Base-by-base conservation (phyloP, 2,797 vertebrate species). In the Pelodytes ibericus region DNA sequence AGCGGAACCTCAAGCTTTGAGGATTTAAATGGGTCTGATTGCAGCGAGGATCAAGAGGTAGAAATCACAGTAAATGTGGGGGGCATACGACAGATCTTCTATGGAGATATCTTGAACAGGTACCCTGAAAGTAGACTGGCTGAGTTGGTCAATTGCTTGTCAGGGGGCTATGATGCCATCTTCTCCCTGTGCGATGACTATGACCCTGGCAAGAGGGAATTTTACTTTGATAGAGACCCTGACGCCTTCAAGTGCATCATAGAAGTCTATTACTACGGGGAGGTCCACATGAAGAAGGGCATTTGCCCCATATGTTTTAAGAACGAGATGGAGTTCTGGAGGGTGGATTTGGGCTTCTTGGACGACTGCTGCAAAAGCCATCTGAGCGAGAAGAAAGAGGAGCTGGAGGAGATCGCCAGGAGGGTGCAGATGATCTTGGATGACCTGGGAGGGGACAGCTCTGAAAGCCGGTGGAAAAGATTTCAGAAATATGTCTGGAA, bases 281-380 rank as follows among this genome's bases (percentile, higher is more conserved):
- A 99, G 83, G 93, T 99, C 59, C 97, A 99, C 84, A 98, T 99
- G 89, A 97, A 96, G 84, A 92, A 91, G 76, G 97, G 97, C 7
- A 95, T 99, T 71, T 99, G 97, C 39, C 97, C 97, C 41, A 96
- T 99, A 71, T 98, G 97, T 80, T 98, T 99, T 88, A 92, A 95
- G 81, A 95, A 95, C 80, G 97, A 99, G 85, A 97, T 99, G 95
- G 96, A 98, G 81, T 99, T 98, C 87, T 99, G 97, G 97, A 98
- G 93, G 86, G 95, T 99, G 68, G 97, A 98, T 84, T 90, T 93
- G 41, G 88, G 89, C 72, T 95, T 92, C 82, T 80, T 99, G 78
- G 97, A 99, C 41, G 95, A 98, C 56, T 99, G 97, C 72, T 99
- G 97, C 79, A 96, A 95, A 83, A 94, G 94, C 83, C 93, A 95